phyloP scores from a whole-genome alignment of 2,888 invertebrate genomes.

The Drosophila stalkeri region DNA sequence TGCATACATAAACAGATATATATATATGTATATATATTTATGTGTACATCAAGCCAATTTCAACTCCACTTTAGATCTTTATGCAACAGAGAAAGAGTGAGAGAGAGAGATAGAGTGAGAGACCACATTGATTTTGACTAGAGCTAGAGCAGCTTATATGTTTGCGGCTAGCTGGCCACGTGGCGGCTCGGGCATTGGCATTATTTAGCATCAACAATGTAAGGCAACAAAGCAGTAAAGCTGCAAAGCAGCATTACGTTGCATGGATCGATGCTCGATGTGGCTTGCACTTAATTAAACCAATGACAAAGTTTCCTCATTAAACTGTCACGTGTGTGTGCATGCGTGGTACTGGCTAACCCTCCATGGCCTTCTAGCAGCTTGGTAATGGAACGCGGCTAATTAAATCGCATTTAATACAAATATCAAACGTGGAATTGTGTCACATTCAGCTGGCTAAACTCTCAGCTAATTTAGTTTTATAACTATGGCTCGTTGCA shows the following conservation, averaged over 20 bases:
- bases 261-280: constrained; percentile 41
- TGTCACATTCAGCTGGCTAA: constrained; percentile 41
- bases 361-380: constrained; percentile 17
- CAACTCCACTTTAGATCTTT: constrained; percentile 26
- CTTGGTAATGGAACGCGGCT: constrained; percentile 39
- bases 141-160: constrained; percentile 22
- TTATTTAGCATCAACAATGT: constrained; percentile 18
- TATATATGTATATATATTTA: background rate
- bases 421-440: constrained; percentile 2
- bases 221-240: background rate
- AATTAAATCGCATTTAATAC: constrained; percentile 50
- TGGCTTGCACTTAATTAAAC: constrained; percentile 63
- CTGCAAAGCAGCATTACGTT: constrained; percentile 15
- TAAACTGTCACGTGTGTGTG: constrained; percentile 61
- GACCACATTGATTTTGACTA: constrained; percentile 36
- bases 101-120: background rate
- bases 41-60: constrained; percentile 32
- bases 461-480: background rate
- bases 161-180: constrained; percentile 39
- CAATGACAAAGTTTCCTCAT: constrained; percentile 60
- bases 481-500: background rate
- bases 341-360: constrained; percentile 30
- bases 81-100: constrained; percentile 22
- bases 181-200: constrained; percentile 27
- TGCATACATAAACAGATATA: background rate